Base-by-base conservation (phyloP, 2,888 invertebrate genomes). In the Panopea generosa region DNA sequence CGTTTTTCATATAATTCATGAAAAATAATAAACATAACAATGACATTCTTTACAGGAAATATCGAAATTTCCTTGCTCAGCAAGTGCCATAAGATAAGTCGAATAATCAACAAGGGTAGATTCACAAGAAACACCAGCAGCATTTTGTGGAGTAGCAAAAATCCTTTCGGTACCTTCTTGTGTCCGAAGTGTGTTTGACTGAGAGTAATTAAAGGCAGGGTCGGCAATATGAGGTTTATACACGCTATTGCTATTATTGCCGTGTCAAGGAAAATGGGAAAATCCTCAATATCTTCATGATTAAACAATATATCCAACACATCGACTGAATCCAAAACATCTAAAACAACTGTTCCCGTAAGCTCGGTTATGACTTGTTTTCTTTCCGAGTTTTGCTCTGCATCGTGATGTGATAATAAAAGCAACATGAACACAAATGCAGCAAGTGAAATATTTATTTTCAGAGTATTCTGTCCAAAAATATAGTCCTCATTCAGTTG, bases 31-130 rank as follows among this genome's bases (percentile, higher is more conserved):
- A 93, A 90, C 60, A 94, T 93, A 73, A 93, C 91, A 56, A 94
- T 91, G 11, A 94, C 85, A 86, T 95, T 95, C 87, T 95, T 95
- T 84, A 94, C 92, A n/a, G 94, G 90, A 85, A 95, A 94, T n/a
- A 94, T 92, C 0, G 94, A 93, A 2, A 94, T 93, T 79, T 94
- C 93, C 56, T 93, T 90, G 20, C 91, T 89, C 68, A 93, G 92
- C 2, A 88, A 88, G 83, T 90, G 89, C 94, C 94, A 94, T 40
- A 94, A 86, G 69, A 94, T 93, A 43, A 94, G 87, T 38, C 95
- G 92, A 4, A 94, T 91, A n/a, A 91, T 91, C 71, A 94, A 91
- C 84, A 94, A 94, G 0, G 94, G 94, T 2, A 94, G 86, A 86
- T 95, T 94, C 24, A 94, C 93, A 1, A 94, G 83, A 24, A 93